Base-by-base conservation (phyloP, 2,888 invertebrate genomes). In the Chironomus tentans region DNA sequence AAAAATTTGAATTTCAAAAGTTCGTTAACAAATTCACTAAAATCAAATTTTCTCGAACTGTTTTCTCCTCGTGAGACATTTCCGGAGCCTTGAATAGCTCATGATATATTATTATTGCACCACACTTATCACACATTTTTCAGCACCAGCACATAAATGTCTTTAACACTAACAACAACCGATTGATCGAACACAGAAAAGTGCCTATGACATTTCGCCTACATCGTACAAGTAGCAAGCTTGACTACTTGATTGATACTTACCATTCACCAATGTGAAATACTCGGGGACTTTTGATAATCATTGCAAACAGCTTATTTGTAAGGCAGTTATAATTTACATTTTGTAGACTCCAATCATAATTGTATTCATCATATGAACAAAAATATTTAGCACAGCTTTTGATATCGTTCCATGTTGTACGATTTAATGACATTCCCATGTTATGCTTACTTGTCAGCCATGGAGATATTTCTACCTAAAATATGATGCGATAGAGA, bases 231-330 rank as follows among this genome's bases (percentile, higher is more conserved):
- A 38, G 38, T 38, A 38, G 38, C 38, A 38, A 38, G 4, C 10
- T 38, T 10, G 10, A 38, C 38, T 38, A 38, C 7, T 7, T 38
- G 38, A 38, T 38, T 38, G 38, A 38, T 38, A 38, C 38, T 38
- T 84, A 97, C 96, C 98, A 99, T 87, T 98, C 98, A 46, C 98
- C 98, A 80, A 98, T 97, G 85, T 99, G 98, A 85, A 98, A 97
- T 77, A 99, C 96, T 77, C 98, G 85, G 0, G 98, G 97, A 0
- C 96, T 95, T 80, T 94, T 91, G 81, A 95, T 91, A 79, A 96
- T 90, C 86, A 98, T 91, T 1, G 96, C 93, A 79, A 92, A 91
- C 78, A 98, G 87, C 79, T 92, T 92, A 76, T 87, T 85, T 0
- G 87, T 87, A 77, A 93, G 86, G 80, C 93, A 91, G 79, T 92